These are phyloP conservation scores for Petromus typicus DNA, from an alignment of 2,113 vertebrate species.

Conservation along the genomic window DNA sequence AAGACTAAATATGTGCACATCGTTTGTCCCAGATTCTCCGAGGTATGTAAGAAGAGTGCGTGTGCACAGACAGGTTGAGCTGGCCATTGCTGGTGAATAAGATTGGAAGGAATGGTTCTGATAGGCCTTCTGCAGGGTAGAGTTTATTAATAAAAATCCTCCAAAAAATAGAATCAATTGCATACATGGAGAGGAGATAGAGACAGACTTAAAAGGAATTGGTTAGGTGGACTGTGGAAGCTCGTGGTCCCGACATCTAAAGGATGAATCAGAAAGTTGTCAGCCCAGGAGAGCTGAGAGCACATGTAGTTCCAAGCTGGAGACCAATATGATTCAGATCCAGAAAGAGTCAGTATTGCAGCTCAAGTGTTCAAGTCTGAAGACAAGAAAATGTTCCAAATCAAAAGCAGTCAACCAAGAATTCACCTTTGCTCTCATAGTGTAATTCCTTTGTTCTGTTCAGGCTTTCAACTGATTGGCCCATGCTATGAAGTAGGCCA, in stretches of 20 bases:
- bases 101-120: neutral
- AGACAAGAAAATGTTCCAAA: neutral
- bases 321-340: neutral
- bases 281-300: neutral
- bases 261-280: neutral
- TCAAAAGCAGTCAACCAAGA: neutral
- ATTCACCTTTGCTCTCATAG: neutral
- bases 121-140: neutral
- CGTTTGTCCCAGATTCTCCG: neutral
- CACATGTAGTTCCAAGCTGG: neutral
- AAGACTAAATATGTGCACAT: neutral
- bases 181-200: neutral
- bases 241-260: neutral
- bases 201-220: neutral
- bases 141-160: neutral
- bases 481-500: neutral
- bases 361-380: neutral
- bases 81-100: neutral
- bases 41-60: neutral
- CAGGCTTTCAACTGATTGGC: neutral
- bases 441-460: neutral
- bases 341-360: neutral
- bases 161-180: neutral
- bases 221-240: neutral
- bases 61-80: rapidly evolving